A percentile compares a stretch with the other conserved stretches of the same genome.
phyloP scores from a whole-genome alignment of 2,113 vertebrate species.

The Peucedramus taeniatus region DNA sequence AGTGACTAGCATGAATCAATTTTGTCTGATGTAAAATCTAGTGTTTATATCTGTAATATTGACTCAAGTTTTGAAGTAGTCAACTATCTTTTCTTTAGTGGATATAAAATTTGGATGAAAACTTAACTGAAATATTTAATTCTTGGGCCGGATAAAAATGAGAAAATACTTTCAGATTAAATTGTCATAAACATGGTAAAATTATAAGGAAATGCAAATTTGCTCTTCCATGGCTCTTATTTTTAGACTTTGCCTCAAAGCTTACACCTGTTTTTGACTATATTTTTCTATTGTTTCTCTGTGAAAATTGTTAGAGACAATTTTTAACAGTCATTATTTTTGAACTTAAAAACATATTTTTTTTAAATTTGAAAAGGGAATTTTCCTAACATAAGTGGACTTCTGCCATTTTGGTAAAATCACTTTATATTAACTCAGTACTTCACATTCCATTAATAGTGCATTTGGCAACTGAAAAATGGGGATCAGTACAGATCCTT shows the following conservation, averaged over 20 bases:
- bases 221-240: background rate
- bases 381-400: background rate
- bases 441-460: background rate
- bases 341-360: background rate
- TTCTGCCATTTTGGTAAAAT: background rate
- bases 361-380: background rate
- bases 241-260: background rate
- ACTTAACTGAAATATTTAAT: background rate
- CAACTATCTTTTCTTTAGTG: background rate
- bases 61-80: background rate
- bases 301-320: background rate
- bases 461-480: background rate
- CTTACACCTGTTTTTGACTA: background rate
- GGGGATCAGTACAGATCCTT: background rate
- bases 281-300: background rate
- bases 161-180: background rate
- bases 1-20: background rate
- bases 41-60: background rate
- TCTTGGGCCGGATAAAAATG: background rate
- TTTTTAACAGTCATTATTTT: background rate
- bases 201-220: background rate
- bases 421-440: background rate
- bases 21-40: background rate
- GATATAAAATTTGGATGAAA: background rate
- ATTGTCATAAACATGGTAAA: background rate